Percentiles rank a stretch among this genome's conserved stretches.
These are phyloP conservation scores for Drosophila nannoptera DNA, from an alignment of 1,140 invertebrate species.

Conservation along the genomic window DNA sequence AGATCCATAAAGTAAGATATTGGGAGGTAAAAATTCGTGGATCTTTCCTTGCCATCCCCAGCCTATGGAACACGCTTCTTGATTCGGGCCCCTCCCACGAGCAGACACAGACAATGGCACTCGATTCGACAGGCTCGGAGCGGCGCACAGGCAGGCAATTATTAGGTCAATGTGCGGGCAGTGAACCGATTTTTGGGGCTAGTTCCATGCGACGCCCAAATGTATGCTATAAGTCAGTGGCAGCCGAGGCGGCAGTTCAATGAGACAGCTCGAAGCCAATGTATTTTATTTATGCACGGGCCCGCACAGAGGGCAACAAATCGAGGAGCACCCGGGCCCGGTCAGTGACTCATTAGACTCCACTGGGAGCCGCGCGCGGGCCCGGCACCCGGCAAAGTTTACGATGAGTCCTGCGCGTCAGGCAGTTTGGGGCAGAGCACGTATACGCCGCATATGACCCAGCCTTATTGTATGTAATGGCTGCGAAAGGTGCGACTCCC, in stretches of 20 bases:
- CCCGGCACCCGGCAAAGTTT: conserved; percentile 9
- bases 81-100: neutral
- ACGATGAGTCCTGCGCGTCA: conserved; percentile 10
- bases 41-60: too few species aligned
- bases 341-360: conserved; percentile 64
- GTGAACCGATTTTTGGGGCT: conserved; percentile 53
- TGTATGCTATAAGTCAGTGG: conserved; percentile 64
- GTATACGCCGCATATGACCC: conserved; percentile 1
- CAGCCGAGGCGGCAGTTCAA: conserved; percentile 38
- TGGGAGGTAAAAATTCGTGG: too few species aligned
- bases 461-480: conserved; percentile 21
- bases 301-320: neutral
- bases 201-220: conserved; percentile 45
- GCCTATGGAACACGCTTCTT: neutral
- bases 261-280: conserved; percentile 38
- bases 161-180: conserved; percentile 65
- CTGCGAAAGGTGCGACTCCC: conserved; percentile 4
- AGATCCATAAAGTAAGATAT: too few species aligned
- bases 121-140: conserved; percentile 1
- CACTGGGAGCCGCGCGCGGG: conserved; percentile 7
- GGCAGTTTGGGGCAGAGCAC: conserved; percentile 21
- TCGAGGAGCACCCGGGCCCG: conserved; percentile 26
- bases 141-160: conserved; percentile 38
- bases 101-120: conserved; percentile 6
- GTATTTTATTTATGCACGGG: conserved; percentile 43